phyloP scores from a whole-genome alignment of 2,797 vertebrate genomes.

The Cheirogaleus major region DNA sequence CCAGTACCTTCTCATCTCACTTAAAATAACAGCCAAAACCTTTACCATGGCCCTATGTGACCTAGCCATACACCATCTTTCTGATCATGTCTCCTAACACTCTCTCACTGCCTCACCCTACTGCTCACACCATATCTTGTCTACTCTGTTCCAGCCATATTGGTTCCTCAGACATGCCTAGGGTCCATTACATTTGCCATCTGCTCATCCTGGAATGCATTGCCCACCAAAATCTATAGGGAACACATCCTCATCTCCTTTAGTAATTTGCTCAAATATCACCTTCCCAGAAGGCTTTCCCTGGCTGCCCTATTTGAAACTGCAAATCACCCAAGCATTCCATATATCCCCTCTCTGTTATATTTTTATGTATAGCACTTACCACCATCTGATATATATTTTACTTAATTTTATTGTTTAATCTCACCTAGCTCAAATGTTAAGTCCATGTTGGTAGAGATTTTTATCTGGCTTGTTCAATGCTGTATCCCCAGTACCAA shows the following conservation, averaged over 20 bases:
- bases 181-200: background rate
- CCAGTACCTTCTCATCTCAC: background rate
- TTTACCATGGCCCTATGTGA: background rate
- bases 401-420: background rate
- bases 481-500: background rate
- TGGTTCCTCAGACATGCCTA: background rate
- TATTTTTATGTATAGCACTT: conserved; percentile 14
- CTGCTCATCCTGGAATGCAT: background rate
- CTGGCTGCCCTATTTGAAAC: conserved; percentile 30
- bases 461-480: conserved; percentile 37
- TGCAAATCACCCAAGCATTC: background rate
- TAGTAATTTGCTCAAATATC: background rate
- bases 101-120: background rate
- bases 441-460: background rate
- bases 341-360: background rate
- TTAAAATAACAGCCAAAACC: background rate
- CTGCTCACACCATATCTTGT: background rate
- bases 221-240: background rate
- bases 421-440: conserved; percentile 1
- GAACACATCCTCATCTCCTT: background rate
- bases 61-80: background rate
- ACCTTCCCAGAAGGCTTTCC: conserved; percentile 16
- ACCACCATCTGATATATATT: background rate
- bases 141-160: background rate
- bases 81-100: background rate